A percentile compares a stretch with the other conserved stretches of the same genome.
phyloP scores from a whole-genome alignment of 2,888 invertebrate species.

The Tenthredo livida region DNA sequence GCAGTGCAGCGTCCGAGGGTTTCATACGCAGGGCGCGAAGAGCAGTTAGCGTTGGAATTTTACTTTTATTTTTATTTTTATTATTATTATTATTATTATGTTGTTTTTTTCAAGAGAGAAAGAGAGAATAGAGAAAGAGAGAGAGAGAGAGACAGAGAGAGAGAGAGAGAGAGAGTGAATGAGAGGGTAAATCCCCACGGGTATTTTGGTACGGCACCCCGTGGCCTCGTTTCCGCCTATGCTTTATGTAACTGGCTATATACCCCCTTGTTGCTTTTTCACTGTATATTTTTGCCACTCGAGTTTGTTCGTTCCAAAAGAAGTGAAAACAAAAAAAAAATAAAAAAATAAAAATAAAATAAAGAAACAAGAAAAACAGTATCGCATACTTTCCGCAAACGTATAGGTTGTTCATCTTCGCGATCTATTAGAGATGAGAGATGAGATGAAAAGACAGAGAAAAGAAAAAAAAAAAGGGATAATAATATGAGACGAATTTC shows the following conservation, averaged over 20 bases:
- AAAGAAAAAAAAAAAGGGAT: background rate
- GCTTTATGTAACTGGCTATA: constrained; percentile 71
- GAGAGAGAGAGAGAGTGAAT: constrained; percentile 5
- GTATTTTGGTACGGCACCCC: constrained; percentile 72
- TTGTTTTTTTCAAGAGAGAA: background rate
- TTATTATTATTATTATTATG: constrained; percentile 18
- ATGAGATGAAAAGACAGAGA: background rate
- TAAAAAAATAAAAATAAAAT: background rate
- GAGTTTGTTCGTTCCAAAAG: constrained; percentile 12
- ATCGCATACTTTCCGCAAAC: background rate
- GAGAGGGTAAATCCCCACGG: constrained; percentile 65
- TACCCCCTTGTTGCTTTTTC: constrained; percentile 59
- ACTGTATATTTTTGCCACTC: constrained; percentile 43
- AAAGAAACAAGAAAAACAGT: background rate
- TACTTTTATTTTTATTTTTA: constrained; percentile 59
- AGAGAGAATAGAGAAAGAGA: background rate
- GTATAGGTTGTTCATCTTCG: background rate
- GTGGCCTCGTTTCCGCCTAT: constrained; percentile 74
- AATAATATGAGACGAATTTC: background rate
- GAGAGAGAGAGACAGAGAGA: background rate
- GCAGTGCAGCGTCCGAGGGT: background rate
- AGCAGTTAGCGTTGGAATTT: constrained; percentile 74
- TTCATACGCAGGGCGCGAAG: constrained; percentile 18
- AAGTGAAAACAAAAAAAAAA: background rate
- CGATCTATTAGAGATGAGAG: background rate